Evolutionary conservation across 2,888 invertebrate genomes (phyloP), one percentile per base, ranked within the genome.

Genomic region (Drosophila flavopinicola): DNA sequence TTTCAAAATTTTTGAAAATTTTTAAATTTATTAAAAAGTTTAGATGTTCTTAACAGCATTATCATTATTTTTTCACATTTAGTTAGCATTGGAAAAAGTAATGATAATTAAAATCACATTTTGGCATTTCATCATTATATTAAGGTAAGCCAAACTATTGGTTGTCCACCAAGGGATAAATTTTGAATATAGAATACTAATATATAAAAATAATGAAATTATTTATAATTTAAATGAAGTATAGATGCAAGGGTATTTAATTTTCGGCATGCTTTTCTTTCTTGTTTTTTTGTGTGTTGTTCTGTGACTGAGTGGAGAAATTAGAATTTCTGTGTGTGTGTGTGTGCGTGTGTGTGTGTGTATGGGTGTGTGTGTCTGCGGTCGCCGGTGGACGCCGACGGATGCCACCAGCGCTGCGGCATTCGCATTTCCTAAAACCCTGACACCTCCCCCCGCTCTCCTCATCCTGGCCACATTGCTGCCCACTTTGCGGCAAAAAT

Each of bases 371-470:
- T 63, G 61, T 74, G 83, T 67, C 54, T 85, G 87, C 86, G 80
- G 86, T 76, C 84, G 79, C 64, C 63, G 79, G 76, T 67, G 78
- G 70, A 70, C 66, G 85, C 63, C 74, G 73, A 70, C 82, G 78
- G 78, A 70, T 68, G 63, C 75, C 61, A 56, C 42, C 54, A 71
- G 59, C 66, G 69, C 63, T 66, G 52, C 48, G 48, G 54, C 66
- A 66, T 71, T 52, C 63, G 53, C 70, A 68, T 58, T 69, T 69
- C 39, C 58, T 47, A 63, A 33, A 39, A 23, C 49, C 65, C 65
- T 65, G 60, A 49, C 67, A 42, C 61, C 17, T 38, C 23, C 42
- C n/a, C 52, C 33, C 10, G 42, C 20, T n/a, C n/a, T n/a, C n/a
- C n/a, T n/a, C n/a, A n/a, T n/a, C n/a, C n/a, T n/a, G n/a, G 5